These are phyloP conservation scores for Smithornis capensis DNA, from an alignment of 2,113 vertebrate genomes.

Conservation along the genomic window DNA sequence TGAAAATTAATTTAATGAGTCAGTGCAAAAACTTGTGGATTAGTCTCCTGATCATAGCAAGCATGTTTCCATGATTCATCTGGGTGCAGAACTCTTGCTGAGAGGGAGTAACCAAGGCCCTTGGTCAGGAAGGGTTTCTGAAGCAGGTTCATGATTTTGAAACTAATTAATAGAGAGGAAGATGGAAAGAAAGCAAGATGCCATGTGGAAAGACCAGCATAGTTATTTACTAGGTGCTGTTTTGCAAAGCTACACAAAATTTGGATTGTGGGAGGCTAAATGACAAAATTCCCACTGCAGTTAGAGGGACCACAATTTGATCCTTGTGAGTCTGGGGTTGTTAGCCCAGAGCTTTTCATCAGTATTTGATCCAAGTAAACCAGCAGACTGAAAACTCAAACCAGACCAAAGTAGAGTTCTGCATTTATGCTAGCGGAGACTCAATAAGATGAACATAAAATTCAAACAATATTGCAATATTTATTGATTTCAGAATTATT, in stretches of 20 bases:
- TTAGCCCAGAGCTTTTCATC: neutral
- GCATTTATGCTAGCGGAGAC: neutral
- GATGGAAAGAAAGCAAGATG: neutral
- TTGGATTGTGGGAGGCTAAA: neutral
- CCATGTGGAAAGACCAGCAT: neutral
- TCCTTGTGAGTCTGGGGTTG: neutral
- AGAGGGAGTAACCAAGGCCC: neutral
- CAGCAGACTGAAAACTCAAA: neutral
- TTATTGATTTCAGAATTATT: neutral
- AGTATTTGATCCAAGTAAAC: neutral
- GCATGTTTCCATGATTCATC: neutral
- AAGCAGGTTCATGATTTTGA: neutral
- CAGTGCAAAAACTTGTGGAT: neutral
- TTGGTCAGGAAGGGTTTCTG: neutral
- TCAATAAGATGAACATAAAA: neutral
- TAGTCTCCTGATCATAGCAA: neutral
- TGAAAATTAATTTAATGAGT: neutral
- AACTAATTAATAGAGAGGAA: neutral
- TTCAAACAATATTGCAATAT: neutral
- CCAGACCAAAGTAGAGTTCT: neutral
- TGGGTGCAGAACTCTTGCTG: neutral
- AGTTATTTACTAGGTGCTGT: neutral
- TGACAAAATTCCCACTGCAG: neutral
- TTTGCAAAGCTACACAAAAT: neutral
- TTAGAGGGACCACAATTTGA: neutral